Base-by-base conservation (phyloP, 2,797 vertebrate genomes). In the Acanthis flammea region DNA sequence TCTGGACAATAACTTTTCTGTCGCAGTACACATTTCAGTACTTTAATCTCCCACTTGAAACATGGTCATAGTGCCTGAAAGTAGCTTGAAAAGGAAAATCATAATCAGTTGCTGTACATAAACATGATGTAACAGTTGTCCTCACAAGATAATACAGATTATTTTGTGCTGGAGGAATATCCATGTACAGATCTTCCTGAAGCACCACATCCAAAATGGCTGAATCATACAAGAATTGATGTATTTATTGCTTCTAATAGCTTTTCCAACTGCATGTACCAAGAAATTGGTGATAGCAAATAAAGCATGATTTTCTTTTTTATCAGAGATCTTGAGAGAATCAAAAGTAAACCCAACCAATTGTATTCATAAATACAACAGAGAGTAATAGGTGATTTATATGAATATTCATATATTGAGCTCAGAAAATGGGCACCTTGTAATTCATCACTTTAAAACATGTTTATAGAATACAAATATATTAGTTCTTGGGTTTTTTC, bases 381-480 rank as follows among this genome's bases (percentile, higher is more conserved):
- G 19, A 92, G 41, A 88, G 23, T 71, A 90, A 72, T 60, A 86
- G 44, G 39, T 75, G 66, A 58, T 84, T 66, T 48, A 35, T 63
- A 96, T 94, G 85, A 95, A 83, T 95, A 94, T 96, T 95, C 89
- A 87, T 94, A 66, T 85, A 70, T 57, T 94, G 61, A 94, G 60
- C 44, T 95, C 25, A 89, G 58, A 93, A 66, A 96, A 95, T 5
- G n/a, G 45, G 35, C 60, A 96, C 67, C 33, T 90, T 95, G 50
- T 93, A 96, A 97, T 96, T 96, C 67, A 97, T 95, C 57, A 94
- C 77, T 95, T 96, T 73, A 90, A 97, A 94, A 93, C 18, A 89
- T 92, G 93, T 96, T 95, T 93, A 33, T 88, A 73, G 87, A 96
- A 95, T 96, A 76, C 62, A 95, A 96, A 96, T 97, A 39, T 81